phyloP scores from a whole-genome alignment of 2,797 vertebrate genomes.

The Falco naumanni region DNA sequence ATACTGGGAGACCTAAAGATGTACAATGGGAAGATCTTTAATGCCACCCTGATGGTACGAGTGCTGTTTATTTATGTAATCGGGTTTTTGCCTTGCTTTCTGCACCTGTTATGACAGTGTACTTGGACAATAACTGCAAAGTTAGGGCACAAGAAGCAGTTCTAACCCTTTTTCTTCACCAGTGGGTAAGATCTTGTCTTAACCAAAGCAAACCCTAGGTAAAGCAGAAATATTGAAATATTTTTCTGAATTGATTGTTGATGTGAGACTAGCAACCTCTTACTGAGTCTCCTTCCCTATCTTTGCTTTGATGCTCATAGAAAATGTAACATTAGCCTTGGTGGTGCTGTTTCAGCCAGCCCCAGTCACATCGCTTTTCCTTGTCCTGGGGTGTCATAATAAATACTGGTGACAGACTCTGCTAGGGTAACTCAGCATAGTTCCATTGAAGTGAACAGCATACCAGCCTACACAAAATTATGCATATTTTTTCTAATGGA shows the following conservation, averaged over 20 bases:
- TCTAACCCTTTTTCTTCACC: background rate
- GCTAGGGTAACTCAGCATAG: background rate
- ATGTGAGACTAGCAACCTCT: background rate
- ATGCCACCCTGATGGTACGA: constrained; percentile 93
- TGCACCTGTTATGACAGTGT: background rate
- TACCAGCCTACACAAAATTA: background rate
- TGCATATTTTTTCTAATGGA: background rate
- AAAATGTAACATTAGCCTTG: background rate
- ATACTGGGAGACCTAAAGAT: constrained; percentile 93
- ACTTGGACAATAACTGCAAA: background rate
- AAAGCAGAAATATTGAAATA: background rate
- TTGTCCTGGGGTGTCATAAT: background rate
- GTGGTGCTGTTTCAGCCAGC: background rate
- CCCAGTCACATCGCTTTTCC: background rate
- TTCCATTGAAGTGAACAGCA: background rate
- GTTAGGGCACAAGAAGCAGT: background rate
- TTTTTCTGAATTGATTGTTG: background rate
- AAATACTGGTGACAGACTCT: background rate
- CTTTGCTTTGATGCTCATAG: background rate
- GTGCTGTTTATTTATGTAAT: background rate
- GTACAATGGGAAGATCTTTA: constrained; percentile 92
- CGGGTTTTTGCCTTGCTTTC: background rate
- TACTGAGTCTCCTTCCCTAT: background rate
- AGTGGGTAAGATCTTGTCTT: background rate
- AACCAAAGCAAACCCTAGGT: background rate